Evolutionary conservation across 2,113 vertebrate species (phyloP).

Genomic region (Bubo scandiacus): DNA sequence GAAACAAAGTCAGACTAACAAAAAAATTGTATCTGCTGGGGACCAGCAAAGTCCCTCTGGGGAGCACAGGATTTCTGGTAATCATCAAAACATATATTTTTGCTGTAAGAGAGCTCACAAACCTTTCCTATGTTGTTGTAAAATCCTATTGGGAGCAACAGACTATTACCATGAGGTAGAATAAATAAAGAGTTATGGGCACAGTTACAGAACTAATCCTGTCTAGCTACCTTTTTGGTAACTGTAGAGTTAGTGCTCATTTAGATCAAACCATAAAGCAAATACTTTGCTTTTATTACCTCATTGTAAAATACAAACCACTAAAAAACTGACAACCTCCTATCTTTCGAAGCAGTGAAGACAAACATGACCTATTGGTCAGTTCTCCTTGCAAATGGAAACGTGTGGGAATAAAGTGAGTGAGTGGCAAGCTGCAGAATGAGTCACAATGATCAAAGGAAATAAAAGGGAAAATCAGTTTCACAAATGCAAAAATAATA

Average conservation of each 20-base stretch:
- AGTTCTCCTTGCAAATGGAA: neutral
- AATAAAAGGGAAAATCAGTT: neutral
- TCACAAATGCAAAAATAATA: neutral
- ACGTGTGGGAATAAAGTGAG: fast-evolving
- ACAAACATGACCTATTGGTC: neutral
- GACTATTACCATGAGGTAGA: neutral
- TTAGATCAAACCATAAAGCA: neutral
- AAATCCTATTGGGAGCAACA: neutral
- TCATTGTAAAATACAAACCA: neutral
- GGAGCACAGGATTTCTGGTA: neutral
- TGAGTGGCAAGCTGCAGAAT: neutral
- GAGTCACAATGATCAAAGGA: neutral
- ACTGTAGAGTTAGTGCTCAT: neutral
- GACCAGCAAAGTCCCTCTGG: neutral
- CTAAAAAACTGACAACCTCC: neutral
- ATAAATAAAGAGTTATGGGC: neutral
- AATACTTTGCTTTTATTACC: neutral
- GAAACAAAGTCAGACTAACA: neutral
- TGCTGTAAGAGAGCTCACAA: neutral
- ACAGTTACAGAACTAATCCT: neutral
- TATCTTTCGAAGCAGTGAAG: neutral
- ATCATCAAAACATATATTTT: neutral
- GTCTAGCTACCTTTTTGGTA: neutral
- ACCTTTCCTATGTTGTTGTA: neutral
- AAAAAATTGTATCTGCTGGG: neutral